Conservation (phyloP, 92 coral and sea anemone species). For the Phenganax subtilis region DNA sequence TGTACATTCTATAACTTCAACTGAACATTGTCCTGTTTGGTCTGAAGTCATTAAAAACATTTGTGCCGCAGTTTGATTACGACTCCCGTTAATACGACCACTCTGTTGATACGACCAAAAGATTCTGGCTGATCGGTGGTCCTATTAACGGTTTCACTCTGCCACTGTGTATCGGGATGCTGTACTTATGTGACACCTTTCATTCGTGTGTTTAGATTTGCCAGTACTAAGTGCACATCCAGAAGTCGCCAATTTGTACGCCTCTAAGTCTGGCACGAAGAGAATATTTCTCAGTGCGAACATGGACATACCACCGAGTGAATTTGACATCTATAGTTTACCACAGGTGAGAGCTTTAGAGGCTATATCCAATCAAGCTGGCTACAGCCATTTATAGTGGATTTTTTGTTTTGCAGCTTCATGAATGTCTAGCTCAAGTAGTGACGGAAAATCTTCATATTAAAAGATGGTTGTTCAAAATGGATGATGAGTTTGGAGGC, state of each 20-base stretch:
- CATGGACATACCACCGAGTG: constrained; percentile 79
- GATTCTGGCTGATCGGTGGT: too few species aligned
- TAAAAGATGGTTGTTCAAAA: constrained; percentile 89
- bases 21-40: too few species aligned
- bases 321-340: constrained; percentile 87
- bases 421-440: constrained; percentile 82
- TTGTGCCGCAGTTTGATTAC: too few species aligned
- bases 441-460: constrained; percentile 93
- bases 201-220: constrained; percentile 51
- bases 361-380: not conserved
- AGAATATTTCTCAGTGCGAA: constrained; percentile 81
- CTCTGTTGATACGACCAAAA: too few species aligned
- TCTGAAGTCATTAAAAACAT: too few species aligned
- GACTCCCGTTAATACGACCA: too few species aligned
- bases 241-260: constrained; percentile 81
- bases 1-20: too few species aligned
- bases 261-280: constrained; percentile 95
- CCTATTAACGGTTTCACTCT: too few species aligned
- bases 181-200: not conserved
- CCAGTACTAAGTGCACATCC: constrained; percentile 93
- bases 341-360: constrained; percentile 64
- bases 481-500: constrained; percentile 94
- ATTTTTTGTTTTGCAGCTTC: constrained; percentile 52
- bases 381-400: not conserved
- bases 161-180: too few species aligned